A percentile compares a stretch with the other conserved stretches of the same genome.
phyloP scores from a whole-genome alignment of 1,140 invertebrate genomes.

The Mycetomoellerius zeteki region DNA sequence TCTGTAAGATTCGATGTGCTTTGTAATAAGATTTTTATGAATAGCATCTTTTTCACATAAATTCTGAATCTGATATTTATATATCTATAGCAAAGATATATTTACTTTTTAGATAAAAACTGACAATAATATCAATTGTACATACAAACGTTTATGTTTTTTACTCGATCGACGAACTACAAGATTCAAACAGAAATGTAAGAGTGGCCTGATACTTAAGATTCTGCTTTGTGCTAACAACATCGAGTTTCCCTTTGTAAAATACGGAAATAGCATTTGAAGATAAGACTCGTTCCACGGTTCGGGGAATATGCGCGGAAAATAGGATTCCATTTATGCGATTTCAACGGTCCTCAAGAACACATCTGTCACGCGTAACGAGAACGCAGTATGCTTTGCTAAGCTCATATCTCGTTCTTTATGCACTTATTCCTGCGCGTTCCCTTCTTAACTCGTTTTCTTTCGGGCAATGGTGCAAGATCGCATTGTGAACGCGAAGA shows the following conservation, averaged over 20 bases:
- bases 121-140: constrained; percentile 51
- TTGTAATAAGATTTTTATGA: background rate
- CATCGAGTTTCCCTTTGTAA: constrained; percentile 24
- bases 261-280: constrained; percentile 47
- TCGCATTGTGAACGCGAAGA: constrained; percentile 3
- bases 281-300: constrained; percentile 57
- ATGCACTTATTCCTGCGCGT: constrained; percentile 34
- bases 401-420: constrained; percentile 47
- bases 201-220: constrained; percentile 9
- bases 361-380: constrained; percentile 50
- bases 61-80: constrained; percentile 5
- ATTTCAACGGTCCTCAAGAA: constrained; percentile 50
- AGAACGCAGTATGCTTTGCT: constrained; percentile 32
- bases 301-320: constrained; percentile 17
- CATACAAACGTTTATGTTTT: constrained; percentile 18
- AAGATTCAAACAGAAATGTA: constrained; percentile 38
- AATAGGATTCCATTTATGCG: constrained; percentile 56
- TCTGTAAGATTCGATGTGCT: background rate
- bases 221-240: constrained; percentile 39
- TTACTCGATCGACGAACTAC: constrained; percentile 20
- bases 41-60: background rate
- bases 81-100: background rate
- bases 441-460: constrained; percentile 26
- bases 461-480: constrained; percentile 16
- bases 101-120: constrained; percentile 11